A percentile compares a stretch with the other conserved stretches of the same genome.
phyloP scores from a whole-genome alignment of 1,140 invertebrate species.

The Euura saliciscinereae region DNA sequence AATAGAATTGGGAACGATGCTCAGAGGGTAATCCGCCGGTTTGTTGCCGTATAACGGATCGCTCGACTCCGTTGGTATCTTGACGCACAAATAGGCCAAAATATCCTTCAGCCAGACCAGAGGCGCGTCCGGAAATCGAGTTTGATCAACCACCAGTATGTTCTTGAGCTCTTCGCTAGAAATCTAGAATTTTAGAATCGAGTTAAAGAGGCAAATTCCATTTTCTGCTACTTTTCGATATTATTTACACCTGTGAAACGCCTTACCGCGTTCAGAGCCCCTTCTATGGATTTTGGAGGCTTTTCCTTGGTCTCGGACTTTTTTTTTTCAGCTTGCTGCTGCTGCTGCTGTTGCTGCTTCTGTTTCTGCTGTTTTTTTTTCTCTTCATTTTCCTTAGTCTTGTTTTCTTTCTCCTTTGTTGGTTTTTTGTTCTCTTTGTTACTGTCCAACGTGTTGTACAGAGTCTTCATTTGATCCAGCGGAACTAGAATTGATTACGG shows the following conservation, averaged over 20 bases:
- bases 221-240: slow-evolving; percentile 13
- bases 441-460: slow-evolving; percentile 55
- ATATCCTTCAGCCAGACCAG: slow-evolving; percentile 69
- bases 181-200: slow-evolving; percentile 55
- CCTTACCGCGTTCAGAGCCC: slow-evolving; percentile 67
- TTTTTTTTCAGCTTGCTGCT: slow-evolving; percentile 45
- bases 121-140: slow-evolving; percentile 66
- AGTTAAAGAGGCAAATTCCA: background rate
- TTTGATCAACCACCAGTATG: slow-evolving; percentile 61
- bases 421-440: slow-evolving; percentile 57
- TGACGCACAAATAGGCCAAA: slow-evolving; percentile 66
- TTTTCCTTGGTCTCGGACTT: slow-evolving; percentile 58
- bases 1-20: slow-evolving; percentile 61
- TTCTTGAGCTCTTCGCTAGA: slow-evolving; percentile 61
- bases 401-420: slow-evolving; percentile 49
- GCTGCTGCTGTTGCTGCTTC: slow-evolving; percentile 36
- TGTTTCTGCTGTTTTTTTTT: slow-evolving; percentile 54
- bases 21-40: slow-evolving; percentile 60
- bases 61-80: slow-evolving; percentile 66
- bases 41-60: slow-evolving; percentile 64
- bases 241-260: slow-evolving; percentile 15
- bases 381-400: slow-evolving; percentile 56
- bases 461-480: slow-evolving; percentile 56
- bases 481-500: slow-evolving; percentile 46
- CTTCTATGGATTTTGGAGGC: slow-evolving; percentile 70